Evolutionary conservation across 2,888 invertebrate genomes (phyloP).

Genomic region (Pantelozetes paolii): DNA sequence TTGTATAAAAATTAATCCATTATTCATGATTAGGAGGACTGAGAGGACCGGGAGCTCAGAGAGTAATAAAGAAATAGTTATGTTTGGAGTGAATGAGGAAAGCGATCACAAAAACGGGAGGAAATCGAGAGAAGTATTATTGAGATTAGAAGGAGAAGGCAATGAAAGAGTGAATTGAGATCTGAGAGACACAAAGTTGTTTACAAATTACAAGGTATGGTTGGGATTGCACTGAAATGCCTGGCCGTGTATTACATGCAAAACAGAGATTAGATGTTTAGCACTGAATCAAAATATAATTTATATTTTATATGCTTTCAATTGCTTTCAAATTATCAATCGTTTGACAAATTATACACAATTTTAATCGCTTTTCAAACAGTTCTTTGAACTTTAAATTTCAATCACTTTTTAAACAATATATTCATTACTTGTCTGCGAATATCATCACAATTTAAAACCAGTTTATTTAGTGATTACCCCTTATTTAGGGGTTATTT

Average conservation of each 20-base stretch:
- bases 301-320: neutral
- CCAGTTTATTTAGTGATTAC: too few species aligned
- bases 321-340: too few species aligned
- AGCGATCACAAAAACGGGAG: neutral
- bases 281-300: too few species aligned
- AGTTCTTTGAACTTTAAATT: too few species aligned
- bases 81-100: too few species aligned
- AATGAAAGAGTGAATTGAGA: neutral
- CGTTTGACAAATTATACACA: too few species aligned
- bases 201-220: conserved; percentile 21
- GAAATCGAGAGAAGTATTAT: neutral
- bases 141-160: neutral
- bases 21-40: conserved; percentile 27
- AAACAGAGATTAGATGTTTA: neutral
- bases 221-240: neutral
- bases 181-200: conserved; percentile 1
- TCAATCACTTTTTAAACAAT: too few species aligned
- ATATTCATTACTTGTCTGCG: too few species aligned
- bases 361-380: too few species aligned
- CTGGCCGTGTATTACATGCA: neutral
- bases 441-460: too few species aligned
- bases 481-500: too few species aligned
- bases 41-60: too few species aligned
- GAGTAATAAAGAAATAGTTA: neutral
- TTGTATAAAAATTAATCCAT: conserved; percentile 27